Base-by-base conservation (phyloP, 1,140 invertebrate genomes). In the Nephila pilipes region DNA sequence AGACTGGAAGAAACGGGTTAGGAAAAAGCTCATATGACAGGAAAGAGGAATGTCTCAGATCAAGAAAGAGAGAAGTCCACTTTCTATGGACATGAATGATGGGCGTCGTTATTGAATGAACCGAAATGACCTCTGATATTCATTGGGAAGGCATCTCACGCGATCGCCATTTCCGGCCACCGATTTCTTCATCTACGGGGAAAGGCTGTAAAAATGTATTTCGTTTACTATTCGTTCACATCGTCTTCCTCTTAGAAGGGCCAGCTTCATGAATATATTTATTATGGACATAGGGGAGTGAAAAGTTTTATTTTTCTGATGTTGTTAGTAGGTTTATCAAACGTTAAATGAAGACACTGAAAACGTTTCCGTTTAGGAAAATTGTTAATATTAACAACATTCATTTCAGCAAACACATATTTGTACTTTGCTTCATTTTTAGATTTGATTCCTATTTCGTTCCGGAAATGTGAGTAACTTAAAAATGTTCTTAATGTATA, bases 61-160 rank as follows among this genome's bases (percentile, higher is more conserved):
- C 65, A 69, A 20, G 54, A 65, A 69, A 79, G 87, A 69, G 87
- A 90, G 65, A 90, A 79, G 89, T 90, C 89, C 89, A 90, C 89
- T 90, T 90, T 90, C 81, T 90, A 81, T 29, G 65, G 79, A 60
- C 89, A 69, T 90, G 89, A 90, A 58, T 58, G 79, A 90, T 90
- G 89, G 29, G 29, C 79, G 16, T 81, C 79, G 55, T 90, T 90
- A 90, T 90, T 90, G 75, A 90, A 81, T 90, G 89, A 90, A 81
- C 89, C 89, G 57, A 32, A 90, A 90, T 90, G 89, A 90, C 89
- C 89, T n/a, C 6, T 10, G 58, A 69, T 87, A 87, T 87, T 87
- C 85, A 63, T 87, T 58, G 75, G 57, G 20, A 54, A 90, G 46
- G 29, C 75, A 20, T n/a, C 16, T 29, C 55, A 38, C 79, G 55